Evolutionary conservation across 2,797 vertebrate species (phyloP).

Genomic region (Channallabes apus): DNA sequence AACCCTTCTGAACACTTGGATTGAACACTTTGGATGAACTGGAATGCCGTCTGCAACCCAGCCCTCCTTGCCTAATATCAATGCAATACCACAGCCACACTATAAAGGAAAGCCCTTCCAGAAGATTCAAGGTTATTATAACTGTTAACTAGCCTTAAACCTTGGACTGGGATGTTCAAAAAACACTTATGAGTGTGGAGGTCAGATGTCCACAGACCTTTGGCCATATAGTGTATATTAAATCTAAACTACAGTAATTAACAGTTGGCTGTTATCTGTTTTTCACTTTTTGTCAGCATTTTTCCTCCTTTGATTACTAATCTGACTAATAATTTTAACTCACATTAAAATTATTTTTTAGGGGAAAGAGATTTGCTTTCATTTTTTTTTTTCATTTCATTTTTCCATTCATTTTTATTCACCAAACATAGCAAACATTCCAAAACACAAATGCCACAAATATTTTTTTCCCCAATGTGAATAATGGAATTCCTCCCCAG

Average conservation of each 20-base stretch:
- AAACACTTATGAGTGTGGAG: neutral
- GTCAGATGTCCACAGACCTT: neutral
- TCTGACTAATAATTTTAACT: too few relatives aligned
- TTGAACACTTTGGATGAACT: neutral
- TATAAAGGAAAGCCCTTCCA: neutral
- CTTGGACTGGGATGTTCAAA: neutral
- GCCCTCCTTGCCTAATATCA: neutral
- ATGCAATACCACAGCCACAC: neutral
- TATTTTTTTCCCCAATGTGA: neutral
- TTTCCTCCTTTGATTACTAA: neutral
- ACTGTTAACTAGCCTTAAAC: neutral
- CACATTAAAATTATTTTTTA: neutral
- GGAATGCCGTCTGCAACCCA: neutral
- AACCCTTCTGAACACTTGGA: neutral
- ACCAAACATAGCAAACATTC: neutral
- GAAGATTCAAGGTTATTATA: neutral
- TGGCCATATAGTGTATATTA: neutral
- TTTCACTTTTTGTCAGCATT: neutral
- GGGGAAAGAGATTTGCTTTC: neutral
- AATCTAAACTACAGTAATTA: neutral
- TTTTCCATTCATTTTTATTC: neutral
- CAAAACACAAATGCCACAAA: neutral
- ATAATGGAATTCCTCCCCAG: slow-evolving; percentile 18
- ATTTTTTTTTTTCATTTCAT: too few relatives aligned
- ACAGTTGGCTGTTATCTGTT: neutral